A percentile compares a stretch with the other conserved stretches of the same genome.
Conservation (phyloP, 2,888 invertebrate genomes). For the Netelia fuscicornis region DNA sequence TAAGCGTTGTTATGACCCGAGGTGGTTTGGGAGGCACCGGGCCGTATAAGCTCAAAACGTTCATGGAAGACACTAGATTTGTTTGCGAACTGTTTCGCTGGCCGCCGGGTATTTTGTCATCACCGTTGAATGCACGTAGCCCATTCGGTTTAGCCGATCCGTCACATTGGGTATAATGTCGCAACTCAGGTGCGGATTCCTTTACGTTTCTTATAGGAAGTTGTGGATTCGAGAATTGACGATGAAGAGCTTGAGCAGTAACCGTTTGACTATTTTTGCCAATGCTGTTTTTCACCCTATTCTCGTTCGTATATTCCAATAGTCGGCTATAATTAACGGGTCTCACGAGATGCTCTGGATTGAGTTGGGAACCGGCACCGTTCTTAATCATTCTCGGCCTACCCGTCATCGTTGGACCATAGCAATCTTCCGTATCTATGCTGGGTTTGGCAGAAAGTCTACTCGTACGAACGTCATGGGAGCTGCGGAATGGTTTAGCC, state of each 20-base stretch:
- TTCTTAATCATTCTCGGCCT: conserved; percentile 72
- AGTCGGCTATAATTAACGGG: conserved; percentile 37
- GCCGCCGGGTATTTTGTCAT: conserved; percentile 31
- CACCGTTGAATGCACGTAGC: conserved; percentile 54
- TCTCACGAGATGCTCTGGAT: conserved; percentile 69
- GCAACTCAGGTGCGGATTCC: conserved; percentile 55
- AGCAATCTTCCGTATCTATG: conserved; percentile 67
- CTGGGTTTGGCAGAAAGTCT: conserved; percentile 74
- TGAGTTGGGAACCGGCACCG: conserved; percentile 75
- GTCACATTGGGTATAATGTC: conserved; percentile 37
- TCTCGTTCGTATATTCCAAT: conserved; percentile 33
- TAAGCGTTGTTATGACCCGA: conserved; percentile 79
- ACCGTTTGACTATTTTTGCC: conserved; percentile 47
- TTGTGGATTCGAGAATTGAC: conserved; percentile 81
- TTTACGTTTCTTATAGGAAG: conserved; percentile 72
- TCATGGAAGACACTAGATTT: conserved; percentile 78
- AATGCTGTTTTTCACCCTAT: conserved; percentile 29
- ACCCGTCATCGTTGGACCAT: conserved; percentile 62
- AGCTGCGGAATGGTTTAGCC: conserved; percentile 82
- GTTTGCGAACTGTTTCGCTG: conserved; percentile 70
- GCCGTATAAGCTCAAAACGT: conserved; percentile 71
- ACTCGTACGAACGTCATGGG: conserved; percentile 81
- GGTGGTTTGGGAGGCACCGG: conserved; percentile 80
- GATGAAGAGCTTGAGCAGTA: conserved; percentile 70
- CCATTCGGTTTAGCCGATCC: conserved; percentile 17